Evolutionary conservation across 2,888 invertebrate species (phyloP), one percentile per base, ranked within the genome.

Genomic region (Parnassius smintheus): DNA sequence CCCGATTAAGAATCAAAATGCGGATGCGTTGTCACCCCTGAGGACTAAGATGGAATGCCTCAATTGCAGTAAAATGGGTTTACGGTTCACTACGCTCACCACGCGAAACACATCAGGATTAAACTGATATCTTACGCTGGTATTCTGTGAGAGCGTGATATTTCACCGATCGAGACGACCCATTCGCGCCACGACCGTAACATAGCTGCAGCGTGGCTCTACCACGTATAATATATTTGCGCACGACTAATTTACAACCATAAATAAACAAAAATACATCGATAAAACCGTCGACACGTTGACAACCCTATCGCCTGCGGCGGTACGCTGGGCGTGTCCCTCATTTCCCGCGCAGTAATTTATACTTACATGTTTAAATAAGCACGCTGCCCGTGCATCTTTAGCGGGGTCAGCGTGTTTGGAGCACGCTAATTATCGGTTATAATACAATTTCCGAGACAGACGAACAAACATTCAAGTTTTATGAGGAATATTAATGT

Each of bases 321-420:
- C 85, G 78, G 67, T 76, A 71, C 73, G 76, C 71, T 77, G 86
- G 90, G 91, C 91, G 90, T 83, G 85, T 74, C 84, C 54, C 80
- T 83, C 86, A 83, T 84, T 77, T 81, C 84, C 76, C 76, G 61
- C 75, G 75, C 80, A 79, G 86, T 90, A 90, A 91, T 88, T 90
- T 88, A 91, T 87, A 82, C 87, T 76, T 76, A 72, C 80, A 77
- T 84, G 81, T 81, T 86, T 86, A 89, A 88, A 87, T 87, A 89
- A 89, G 85, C 80, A 81, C 75, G 75, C 70, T 75, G 74, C 74
- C 75, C 75, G 80, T 79, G 74, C 85, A 82, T 84, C 81, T 78
- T 82, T 78, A 78, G 80, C 75, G 74, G 71, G 72, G 73, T 76
- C 81, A 80, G 80, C 79, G 80, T 80, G 75, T 73, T 74, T 67